Conservation (phyloP, 35 echinoderm and acorn worm genomes). For the Diadema setosum region DNA sequence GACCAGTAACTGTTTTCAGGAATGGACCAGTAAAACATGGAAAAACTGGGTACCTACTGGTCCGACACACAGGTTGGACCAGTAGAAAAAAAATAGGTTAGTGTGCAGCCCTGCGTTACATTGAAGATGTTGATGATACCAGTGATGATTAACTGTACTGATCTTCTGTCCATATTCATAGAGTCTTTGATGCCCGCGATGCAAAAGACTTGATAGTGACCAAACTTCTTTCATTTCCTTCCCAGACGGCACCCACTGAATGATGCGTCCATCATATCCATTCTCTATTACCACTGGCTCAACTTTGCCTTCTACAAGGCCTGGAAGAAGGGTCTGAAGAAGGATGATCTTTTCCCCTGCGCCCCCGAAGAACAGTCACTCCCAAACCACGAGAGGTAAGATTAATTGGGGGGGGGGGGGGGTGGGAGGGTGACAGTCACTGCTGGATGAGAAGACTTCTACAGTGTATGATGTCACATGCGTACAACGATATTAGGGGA, state of each 20-base stretch:
- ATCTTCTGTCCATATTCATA: too few relatives aligned
- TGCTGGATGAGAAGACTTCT: too few relatives aligned
- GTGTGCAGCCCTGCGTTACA: not conserved
- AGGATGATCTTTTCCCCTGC: slow-evolving; percentile 34
- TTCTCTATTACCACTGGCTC: not conserved
- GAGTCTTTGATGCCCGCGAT: too few relatives aligned
- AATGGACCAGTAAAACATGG: too few relatives aligned
- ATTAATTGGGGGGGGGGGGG: too few relatives aligned
- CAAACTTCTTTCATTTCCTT: not conserved
- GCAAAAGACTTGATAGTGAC: not conserved
- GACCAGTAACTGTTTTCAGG: too few relatives aligned
- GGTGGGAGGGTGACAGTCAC: too few relatives aligned
- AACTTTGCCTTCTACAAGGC: slow-evolving; percentile 33
- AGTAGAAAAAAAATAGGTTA: not conserved
- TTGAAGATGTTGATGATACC: not conserved
- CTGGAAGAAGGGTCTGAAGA: slow-evolving; percentile 3
- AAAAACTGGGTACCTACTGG: not conserved
- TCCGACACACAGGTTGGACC: not conserved
- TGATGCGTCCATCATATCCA: not conserved
- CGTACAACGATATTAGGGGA: too few relatives aligned
- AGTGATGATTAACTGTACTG: not conserved
- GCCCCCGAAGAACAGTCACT: slow-evolving; percentile 3
- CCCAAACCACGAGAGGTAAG: slow-evolving; percentile 11
- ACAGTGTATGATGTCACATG: too few relatives aligned
- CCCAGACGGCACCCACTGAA: not conserved